Conservation (phyloP, 2,113 vertebrate species). For the Tychaedon coryphoeus region DNA sequence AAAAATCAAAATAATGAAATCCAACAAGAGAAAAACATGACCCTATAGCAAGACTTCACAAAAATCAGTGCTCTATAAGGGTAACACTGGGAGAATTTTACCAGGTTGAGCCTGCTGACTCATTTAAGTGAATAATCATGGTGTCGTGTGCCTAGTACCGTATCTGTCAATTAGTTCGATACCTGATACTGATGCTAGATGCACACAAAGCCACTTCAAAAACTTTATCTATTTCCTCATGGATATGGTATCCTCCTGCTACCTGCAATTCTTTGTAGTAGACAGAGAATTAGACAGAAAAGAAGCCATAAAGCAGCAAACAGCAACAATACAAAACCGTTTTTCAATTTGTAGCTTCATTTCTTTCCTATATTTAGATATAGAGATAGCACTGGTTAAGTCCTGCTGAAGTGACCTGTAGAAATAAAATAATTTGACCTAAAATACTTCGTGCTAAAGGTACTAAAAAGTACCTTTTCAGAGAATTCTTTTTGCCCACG, state of each 20-base stretch:
- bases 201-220: neutral
- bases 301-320: neutral
- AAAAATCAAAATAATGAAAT: neutral
- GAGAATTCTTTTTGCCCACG: neutral
- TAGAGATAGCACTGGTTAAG: neutral
- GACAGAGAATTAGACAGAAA: neutral
- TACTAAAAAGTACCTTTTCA: neutral
- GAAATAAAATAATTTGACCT: neutral
- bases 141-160: neutral
- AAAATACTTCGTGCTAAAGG: neutral
- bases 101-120: neutral
- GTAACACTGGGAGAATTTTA: neutral
- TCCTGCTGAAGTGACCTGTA: neutral
- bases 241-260: neutral
- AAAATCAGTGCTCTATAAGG: fast-evolving
- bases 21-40: neutral
- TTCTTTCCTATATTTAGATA: neutral
- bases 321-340: fast-evolving
- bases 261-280: neutral
- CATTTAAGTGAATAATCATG: neutral
- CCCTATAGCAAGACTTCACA: neutral
- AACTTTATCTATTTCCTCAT: neutral
- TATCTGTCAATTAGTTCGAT: neutral
- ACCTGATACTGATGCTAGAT: neutral
- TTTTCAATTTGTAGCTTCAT: neutral